Evolutionary conservation across 2,113 vertebrate species (phyloP).

Genomic region (Falco punctatus): DNA sequence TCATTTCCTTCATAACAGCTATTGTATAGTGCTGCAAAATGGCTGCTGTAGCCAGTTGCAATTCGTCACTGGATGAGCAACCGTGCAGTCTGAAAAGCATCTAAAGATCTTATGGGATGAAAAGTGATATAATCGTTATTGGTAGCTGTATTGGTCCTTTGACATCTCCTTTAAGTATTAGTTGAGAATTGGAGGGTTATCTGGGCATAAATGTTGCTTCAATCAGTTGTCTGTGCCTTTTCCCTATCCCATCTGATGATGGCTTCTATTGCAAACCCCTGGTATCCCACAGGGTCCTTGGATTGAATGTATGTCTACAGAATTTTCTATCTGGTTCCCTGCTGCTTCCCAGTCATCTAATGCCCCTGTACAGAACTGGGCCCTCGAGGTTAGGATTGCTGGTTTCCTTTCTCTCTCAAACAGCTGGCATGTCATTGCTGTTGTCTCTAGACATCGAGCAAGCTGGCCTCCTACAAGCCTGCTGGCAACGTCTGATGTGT

Average conservation of each 20-base stretch:
- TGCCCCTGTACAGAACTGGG: not conserved
- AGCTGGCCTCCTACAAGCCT: not conserved
- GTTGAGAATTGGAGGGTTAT: slow-evolving; percentile 17
- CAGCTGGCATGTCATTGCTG: not conserved
- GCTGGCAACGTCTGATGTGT: not conserved
- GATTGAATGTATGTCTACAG: not conserved
- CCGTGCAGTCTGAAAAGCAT: slow-evolving; percentile 21
- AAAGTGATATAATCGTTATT: slow-evolving; percentile 16
- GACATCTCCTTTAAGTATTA: slow-evolving; percentile 28
- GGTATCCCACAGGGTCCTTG: not conserved
- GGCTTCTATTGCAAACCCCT: not conserved
- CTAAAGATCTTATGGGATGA: not conserved
- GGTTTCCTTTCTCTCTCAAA: not conserved
- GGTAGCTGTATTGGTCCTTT: slow-evolving; percentile 38
- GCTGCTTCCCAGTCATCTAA: not conserved
- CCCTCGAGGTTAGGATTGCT: not conserved
- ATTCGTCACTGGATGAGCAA: not conserved
- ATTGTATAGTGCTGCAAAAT: slow-evolving; percentile 1
- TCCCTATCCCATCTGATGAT: not conserved
- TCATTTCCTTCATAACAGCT: slow-evolving; percentile 43
- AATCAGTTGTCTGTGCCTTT: slow-evolving; percentile 28
- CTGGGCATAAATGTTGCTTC: not conserved
- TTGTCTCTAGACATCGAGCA: not conserved
- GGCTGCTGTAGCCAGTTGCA: not conserved
- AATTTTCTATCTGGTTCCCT: not conserved